phyloP scores from a whole-genome alignment of 92 coral and sea anemone species.

The Galaxea fascicularis region DNA sequence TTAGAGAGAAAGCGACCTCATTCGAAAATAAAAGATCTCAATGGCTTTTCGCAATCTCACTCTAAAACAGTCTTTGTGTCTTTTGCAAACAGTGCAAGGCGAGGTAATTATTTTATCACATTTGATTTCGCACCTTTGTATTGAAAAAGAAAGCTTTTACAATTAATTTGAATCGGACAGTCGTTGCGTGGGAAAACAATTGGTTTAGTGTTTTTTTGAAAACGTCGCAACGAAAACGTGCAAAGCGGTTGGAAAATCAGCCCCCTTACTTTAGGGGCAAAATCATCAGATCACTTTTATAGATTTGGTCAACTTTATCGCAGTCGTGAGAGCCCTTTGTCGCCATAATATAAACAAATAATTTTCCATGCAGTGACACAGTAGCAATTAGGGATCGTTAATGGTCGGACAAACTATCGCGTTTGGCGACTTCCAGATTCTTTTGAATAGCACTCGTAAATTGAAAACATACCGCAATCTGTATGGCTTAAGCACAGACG shows the following conservation, averaged over 20 bases:
- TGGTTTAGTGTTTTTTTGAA: constrained; percentile 45
- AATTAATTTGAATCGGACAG: constrained; percentile 3
- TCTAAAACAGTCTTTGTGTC: constrained; percentile 77
- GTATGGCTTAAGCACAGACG: background rate
- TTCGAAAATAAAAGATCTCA: constrained; percentile 40
- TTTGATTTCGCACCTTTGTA: constrained; percentile 46
- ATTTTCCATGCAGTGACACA: constrained; percentile 64
- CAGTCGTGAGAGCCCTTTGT: constrained; percentile 60
- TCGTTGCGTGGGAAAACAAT: constrained; percentile 57
- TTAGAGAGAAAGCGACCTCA: constrained; percentile 38
- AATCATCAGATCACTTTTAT: constrained; percentile 25
- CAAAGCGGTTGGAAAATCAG: background rate
- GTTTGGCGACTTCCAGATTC: constrained; percentile 20
- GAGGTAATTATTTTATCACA: constrained; percentile 53
- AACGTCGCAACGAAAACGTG: background rate
- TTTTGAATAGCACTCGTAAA: background rate
- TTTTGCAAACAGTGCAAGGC: constrained; percentile 34
- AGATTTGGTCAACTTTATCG: constrained; percentile 43
- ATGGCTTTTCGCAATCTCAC: constrained; percentile 78
- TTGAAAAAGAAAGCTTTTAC: constrained; percentile 40
- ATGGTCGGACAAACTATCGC: constrained; percentile 42
- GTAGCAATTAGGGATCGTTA: constrained; percentile 80
- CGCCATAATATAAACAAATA: constrained; percentile 82
- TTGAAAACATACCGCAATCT: background rate
- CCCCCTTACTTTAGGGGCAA: background rate